A percentile compares a stretch with the other conserved stretches of the same genome.
Conservation (phyloP, 1,140 invertebrate genomes). For the Eriocheir sinensis region DNA sequence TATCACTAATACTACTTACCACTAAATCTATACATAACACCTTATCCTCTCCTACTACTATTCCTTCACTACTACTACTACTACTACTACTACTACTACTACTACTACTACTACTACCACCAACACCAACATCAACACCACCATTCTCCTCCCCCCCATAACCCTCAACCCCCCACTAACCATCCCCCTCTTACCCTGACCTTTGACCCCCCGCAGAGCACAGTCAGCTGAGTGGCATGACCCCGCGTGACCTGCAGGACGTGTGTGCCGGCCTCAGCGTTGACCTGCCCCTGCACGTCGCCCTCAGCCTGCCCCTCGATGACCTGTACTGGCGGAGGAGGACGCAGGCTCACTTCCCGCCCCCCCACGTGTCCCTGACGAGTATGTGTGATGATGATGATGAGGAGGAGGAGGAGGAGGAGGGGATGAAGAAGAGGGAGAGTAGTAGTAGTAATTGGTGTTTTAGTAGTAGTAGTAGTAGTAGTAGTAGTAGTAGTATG, state of each 20-base stretch:
- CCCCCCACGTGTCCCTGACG: constrained; percentile 9
- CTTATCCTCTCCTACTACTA: too few species aligned
- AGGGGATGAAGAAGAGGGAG: neutral
- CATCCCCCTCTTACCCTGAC: too few species aligned
- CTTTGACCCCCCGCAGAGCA: constrained; percentile 23
- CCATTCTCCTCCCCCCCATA: too few species aligned
- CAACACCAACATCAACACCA: too few species aligned
- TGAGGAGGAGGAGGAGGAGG: neutral
- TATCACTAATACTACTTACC: too few species aligned
- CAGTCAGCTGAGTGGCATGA: constrained; percentile 34
- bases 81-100: too few species aligned
- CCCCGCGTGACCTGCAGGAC: constrained; percentile 47
- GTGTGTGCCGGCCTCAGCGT: constrained; percentile 55
- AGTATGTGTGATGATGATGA: neutral
- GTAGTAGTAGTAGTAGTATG: too few species aligned
- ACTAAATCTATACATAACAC: too few species aligned
- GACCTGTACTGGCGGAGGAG: constrained; percentile 61
- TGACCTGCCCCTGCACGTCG: constrained; percentile 48
- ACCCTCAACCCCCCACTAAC: too few species aligned
- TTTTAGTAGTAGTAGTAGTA: neutral
- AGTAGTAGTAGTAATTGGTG: neutral
- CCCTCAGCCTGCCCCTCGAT: constrained; percentile 49
- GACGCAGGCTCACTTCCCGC: constrained; percentile 52
- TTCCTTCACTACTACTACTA: neutral
- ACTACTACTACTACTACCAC: too few species aligned